Base-by-base conservation (phyloP, 2,797 vertebrate species). In the Novumbra hubbsi region DNA sequence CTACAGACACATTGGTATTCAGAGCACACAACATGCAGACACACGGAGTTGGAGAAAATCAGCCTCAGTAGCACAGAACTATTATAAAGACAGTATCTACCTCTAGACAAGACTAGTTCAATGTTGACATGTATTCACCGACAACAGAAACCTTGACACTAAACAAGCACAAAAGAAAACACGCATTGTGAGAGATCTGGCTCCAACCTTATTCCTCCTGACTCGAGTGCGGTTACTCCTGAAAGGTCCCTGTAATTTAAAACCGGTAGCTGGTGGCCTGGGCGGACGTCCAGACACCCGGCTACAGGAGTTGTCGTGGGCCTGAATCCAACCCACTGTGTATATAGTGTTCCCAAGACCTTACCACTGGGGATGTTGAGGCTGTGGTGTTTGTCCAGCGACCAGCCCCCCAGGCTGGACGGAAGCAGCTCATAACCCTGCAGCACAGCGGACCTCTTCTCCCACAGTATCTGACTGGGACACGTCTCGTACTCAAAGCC, bases 401-500 rank as follows among this genome's bases (percentile, higher is more conserved):
- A 96, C 95, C 95, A 96, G 60, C 95, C 94, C 0, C 95, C 95
- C 24, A 96, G 90, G 86, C 95, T 95, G 55, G 95, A 95, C 6
- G 95, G 95, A 70, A 95, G 95, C 83, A 96, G 91, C 85, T 96
- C 95, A 68, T 95, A 96, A 21, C 95, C 95, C 84, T 96, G 95
- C 63, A 96, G 92, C 62, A 94, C 80, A 0, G 94, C 92, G 3
- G 94, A 96, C 83, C 95, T 94, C 82, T 96, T 96, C 89, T 96
- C 95, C 95, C 95, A 96, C 6, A 96, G 88, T 82, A 96, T 94
- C 72, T 95, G 91, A 73, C 91, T 92, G 68, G 93, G 93, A 76
- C 95, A 96, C 5, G 95, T 95, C 85, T 96, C 95, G 70, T 96
- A 96, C 78, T 96, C 95, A 74, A 94, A 96, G 4, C 95, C 95